Evolutionary conservation across 2,113 vertebrate genomes (phyloP).

Genomic region (Thunnus thynnus): DNA sequence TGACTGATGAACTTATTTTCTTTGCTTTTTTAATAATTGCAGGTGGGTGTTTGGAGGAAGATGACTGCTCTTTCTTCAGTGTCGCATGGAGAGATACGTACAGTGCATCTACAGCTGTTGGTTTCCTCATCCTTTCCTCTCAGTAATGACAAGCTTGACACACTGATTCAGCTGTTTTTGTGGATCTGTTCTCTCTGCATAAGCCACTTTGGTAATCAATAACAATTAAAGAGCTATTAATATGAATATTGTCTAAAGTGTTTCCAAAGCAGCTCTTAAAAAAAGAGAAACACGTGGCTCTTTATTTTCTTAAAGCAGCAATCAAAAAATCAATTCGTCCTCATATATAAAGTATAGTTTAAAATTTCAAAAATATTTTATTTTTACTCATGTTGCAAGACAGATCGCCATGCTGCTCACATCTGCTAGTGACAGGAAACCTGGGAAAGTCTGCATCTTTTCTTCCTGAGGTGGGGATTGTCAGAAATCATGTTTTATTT

Average conservation of each 20-base stretch:
- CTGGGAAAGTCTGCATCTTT: background rate
- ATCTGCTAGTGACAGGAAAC: background rate
- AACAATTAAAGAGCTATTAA: conserved; percentile 55
- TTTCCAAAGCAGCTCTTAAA: conserved; percentile 4
- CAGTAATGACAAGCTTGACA: conserved; percentile 20
- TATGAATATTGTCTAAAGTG: conserved; percentile 29
- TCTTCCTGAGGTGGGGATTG: conserved; percentile 3
- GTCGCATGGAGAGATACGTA: conserved; percentile 21
- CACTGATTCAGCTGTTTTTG: conserved; percentile 43
- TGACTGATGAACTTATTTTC: conserved; percentile 34
- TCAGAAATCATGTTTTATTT: conserved; percentile 45
- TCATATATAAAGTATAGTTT: background rate
- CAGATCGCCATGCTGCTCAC: background rate
- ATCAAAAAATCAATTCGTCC: conserved; percentile 10
- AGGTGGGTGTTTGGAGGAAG: conserved; percentile 33
- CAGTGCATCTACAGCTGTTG: conserved; percentile 8
- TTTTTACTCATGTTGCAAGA: background rate
- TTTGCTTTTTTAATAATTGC: conserved; percentile 20
- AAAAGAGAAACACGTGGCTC: no score
- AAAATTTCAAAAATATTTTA: conserved; percentile 9
- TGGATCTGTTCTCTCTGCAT: conserved; percentile 2
- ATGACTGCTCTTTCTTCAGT: conserved; percentile 7
- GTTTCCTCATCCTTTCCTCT: conserved; percentile 9
- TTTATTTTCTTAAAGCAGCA: conserved; percentile 10
- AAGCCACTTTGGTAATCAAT: conserved; percentile 48